phyloP scores from a whole-genome alignment of 1,140 invertebrate genomes.

The Aphidius ervi region DNA sequence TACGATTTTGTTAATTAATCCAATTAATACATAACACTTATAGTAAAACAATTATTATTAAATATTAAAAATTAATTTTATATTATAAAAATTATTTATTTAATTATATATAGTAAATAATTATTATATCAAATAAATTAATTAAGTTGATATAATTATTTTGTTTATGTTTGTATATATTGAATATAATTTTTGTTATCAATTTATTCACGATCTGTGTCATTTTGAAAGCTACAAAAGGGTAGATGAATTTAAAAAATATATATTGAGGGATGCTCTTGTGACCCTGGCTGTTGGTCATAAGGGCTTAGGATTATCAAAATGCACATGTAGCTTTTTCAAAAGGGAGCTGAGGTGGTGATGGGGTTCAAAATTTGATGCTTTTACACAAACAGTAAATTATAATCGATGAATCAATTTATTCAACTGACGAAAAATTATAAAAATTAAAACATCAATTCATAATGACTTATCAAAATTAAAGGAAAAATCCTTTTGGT shows the following conservation, averaged over 20 bases:
- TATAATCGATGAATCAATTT: constrained; percentile 39
- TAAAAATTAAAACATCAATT: not conserved
- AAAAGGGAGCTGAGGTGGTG: constrained; percentile 17
- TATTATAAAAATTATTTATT: not conserved
- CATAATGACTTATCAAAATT: not conserved
- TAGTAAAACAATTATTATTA: constrained; percentile 44
- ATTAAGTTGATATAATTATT: constrained; percentile 21
- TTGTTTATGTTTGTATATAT: constrained; percentile 13
- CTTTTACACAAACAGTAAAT: constrained; percentile 35
- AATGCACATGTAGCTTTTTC: not conserved
- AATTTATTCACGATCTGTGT: constrained; percentile 30
- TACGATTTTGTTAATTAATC: constrained; percentile 46
- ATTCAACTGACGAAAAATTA: not conserved
- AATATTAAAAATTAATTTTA: constrained; percentile 32
- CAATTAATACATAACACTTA: constrained; percentile 50
- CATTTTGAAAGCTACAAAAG: constrained; percentile 35
- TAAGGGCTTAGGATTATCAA: constrained; percentile 40
- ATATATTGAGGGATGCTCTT: constrained; percentile 1
- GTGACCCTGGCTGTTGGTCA: constrained; percentile 38
- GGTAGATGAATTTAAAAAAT: constrained; percentile 8
- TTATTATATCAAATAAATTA: constrained; percentile 1
- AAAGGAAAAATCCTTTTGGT: not conserved
- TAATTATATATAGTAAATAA: not conserved
- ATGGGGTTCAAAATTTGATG: constrained; percentile 27
- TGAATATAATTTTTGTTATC: constrained; percentile 4